phyloP scores from a whole-genome alignment of 2,113 vertebrate species.

The Otus sunia region DNA sequence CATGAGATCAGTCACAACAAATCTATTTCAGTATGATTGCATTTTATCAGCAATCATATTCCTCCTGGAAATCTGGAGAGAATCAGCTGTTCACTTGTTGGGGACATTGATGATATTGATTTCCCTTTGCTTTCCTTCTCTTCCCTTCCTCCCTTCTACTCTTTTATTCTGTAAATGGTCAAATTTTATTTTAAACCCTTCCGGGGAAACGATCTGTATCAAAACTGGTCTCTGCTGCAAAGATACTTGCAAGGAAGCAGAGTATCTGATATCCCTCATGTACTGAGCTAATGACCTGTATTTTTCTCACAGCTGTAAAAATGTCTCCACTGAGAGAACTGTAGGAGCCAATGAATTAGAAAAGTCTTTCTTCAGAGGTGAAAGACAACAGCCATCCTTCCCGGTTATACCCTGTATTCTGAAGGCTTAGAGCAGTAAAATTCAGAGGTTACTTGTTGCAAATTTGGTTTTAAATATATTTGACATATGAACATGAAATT shows the following conservation, averaged over 20 bases:
- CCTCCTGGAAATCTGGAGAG: constrained; percentile 28
- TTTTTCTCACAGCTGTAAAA: constrained; percentile 16
- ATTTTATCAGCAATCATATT: constrained; percentile 48
- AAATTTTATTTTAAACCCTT: neutral
- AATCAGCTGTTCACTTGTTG: constrained; percentile 45
- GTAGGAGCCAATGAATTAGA: neutral
- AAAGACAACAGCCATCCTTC: neutral
- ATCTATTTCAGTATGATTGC: constrained; percentile 40
- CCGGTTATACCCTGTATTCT: neutral
- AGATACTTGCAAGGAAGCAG: neutral
- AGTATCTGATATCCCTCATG: neutral
- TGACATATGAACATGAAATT: neutral
- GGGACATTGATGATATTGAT: neutral
- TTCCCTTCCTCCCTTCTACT: neutral
- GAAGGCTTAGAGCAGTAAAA: neutral
- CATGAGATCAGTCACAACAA: constrained; percentile 39
- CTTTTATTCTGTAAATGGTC: neutral
- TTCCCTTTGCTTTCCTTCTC: neutral
- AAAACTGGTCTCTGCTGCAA: neutral
- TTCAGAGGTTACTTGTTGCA: neutral
- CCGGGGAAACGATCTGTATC: neutral
- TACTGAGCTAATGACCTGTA: constrained; percentile 4
- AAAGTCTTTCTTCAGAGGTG: neutral
- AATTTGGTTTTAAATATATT: neutral
- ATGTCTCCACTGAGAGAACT: neutral